These are phyloP conservation scores for Sigmodon hispidus DNA, from an alignment of 2,113 vertebrate species.

Conservation along the genomic window DNA sequence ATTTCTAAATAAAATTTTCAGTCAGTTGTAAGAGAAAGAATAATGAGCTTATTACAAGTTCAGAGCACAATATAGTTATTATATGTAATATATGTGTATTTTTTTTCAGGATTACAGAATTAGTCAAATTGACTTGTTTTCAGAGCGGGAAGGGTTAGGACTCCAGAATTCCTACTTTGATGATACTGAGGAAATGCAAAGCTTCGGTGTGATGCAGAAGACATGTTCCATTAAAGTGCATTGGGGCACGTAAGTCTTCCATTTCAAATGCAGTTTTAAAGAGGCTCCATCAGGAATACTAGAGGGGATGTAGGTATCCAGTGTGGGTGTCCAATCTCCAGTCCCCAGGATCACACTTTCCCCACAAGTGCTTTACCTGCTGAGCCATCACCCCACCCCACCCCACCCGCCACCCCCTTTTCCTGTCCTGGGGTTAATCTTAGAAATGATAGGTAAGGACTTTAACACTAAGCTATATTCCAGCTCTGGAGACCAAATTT, in stretches of 20 bases:
- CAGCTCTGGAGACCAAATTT: background rate
- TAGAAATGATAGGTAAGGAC: background rate
- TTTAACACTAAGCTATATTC: background rate
- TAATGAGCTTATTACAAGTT: slow-evolving; percentile 21
- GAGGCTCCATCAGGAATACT: background rate
- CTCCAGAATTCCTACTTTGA: slow-evolving; percentile 90
- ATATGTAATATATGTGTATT: background rate
- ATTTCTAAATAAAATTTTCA: background rate
- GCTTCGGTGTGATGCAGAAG: slow-evolving; percentile 90
- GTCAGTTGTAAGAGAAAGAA: slow-evolving; percentile 56
- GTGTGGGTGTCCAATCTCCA: background rate
- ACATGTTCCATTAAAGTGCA: slow-evolving; percentile 95
- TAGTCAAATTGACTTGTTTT: slow-evolving; percentile 93
- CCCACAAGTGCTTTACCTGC: background rate
- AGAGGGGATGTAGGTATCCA: background rate
- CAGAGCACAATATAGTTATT: slow-evolving; percentile 42
- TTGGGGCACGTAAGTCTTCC: slow-evolving; percentile 93
- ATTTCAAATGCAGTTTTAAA: background rate
- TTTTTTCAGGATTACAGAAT: slow-evolving; percentile 93
- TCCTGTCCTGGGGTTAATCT: no score
- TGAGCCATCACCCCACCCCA: background rate
- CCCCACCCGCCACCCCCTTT: no score
- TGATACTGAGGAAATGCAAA: slow-evolving; percentile 90
- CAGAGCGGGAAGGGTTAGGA: slow-evolving; percentile 93
- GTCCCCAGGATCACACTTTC: no score